Conservation (phyloP, 1,140 invertebrate species). For the Schlechtendalia chinensis region DNA sequence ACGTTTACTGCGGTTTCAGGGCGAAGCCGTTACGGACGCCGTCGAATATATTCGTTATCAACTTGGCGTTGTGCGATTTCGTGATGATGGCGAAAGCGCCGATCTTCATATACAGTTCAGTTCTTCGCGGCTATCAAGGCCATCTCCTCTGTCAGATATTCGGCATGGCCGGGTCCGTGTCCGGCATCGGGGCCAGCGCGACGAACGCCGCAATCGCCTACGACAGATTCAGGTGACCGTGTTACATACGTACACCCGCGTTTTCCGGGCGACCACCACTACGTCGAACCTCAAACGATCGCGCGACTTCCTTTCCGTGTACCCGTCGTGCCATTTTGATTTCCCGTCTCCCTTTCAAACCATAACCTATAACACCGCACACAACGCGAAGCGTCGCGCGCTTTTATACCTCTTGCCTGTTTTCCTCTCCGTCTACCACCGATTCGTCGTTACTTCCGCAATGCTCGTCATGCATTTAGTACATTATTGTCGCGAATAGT, state of each 20-base stretch:
- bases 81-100: constrained; percentile 85
- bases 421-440: no score
- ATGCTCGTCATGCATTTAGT: no score
- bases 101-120: constrained; percentile 83
- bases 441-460: no score
- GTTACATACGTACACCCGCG: background rate
- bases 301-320: background rate
- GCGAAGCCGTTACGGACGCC: constrained; percentile 80
- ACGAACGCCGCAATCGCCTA: constrained; percentile 77
- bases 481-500: no score
- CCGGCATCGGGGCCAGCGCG: constrained; percentile 75
- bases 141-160: constrained; percentile 76
- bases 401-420: no score
- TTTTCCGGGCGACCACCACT: background rate
- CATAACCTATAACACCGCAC: no score
- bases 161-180: constrained; percentile 71
- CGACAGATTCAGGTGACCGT: constrained; percentile 65
- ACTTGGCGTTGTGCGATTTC: constrained; percentile 82
- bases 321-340: no score
- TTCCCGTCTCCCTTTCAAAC: no score
- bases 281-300: background rate
- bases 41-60: constrained; percentile 86
- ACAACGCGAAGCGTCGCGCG: no score
- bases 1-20: constrained; percentile 58
- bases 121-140: constrained; percentile 71